These are phyloP conservation scores for Tipula helvola DNA, from an alignment of 2,888 invertebrate genomes.

Conservation along the genomic window DNA sequence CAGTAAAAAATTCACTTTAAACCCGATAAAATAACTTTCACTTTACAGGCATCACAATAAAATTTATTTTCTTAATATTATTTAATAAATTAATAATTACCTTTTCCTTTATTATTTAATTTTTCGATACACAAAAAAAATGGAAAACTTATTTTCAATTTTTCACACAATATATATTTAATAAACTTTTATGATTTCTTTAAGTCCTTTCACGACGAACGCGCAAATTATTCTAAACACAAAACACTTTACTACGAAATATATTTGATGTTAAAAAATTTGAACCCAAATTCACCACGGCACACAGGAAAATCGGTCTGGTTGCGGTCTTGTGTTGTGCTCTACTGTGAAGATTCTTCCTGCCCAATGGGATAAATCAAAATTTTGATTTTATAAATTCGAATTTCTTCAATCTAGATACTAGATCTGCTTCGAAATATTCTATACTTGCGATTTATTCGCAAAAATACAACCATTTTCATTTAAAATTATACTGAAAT, in stretches of 20 bases:
- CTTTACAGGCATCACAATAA: neutral
- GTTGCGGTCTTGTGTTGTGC: neutral
- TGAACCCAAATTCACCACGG: constrained; percentile 6
- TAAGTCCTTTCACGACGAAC: neutral
- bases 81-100: neutral
- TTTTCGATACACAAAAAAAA: neutral
- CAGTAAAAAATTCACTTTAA: neutral
- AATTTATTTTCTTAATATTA: neutral
- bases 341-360: neutral
- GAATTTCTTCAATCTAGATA: neutral
- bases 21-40: neutral
- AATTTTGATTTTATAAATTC: neutral
- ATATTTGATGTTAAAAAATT: constrained; percentile 4
- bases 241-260: neutral
- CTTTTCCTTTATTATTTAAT: neutral
- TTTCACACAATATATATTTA: neutral
- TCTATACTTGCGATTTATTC: neutral
- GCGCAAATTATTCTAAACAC: constrained; percentile 10
- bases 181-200: neutral
- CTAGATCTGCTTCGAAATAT: neutral
- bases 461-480: neutral
- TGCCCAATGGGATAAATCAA: neutral
- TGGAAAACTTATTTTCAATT: neutral
- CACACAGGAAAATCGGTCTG: constrained; percentile 5
- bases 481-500: neutral